A percentile compares a stretch with the other conserved stretches of the same genome.
phyloP scores from a whole-genome alignment of 2,113 vertebrate species.

The Micronycteris hirsuta region DNA sequence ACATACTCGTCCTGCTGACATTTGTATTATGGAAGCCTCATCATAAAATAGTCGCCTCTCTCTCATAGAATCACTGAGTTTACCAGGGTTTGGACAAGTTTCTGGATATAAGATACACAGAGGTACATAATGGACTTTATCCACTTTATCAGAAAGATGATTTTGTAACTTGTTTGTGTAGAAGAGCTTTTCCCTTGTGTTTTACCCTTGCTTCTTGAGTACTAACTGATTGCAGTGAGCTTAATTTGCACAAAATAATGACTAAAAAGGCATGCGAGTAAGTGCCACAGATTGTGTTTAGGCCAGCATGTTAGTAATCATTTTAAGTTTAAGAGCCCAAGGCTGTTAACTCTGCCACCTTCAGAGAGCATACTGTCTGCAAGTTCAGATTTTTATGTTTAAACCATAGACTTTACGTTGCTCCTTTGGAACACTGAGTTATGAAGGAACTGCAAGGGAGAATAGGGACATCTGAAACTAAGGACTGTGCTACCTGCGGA shows the following conservation, averaged over 20 bases:
- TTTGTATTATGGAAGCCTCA: neutral
- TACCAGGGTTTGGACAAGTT: neutral
- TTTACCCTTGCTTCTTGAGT: constrained; percentile 26
- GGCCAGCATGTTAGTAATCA: neutral
- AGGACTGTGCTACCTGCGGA: neutral
- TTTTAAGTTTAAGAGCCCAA: neutral
- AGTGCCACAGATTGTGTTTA: neutral
- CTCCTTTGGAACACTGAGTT: neutral
- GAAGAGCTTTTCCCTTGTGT: neutral
- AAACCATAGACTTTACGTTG: neutral
- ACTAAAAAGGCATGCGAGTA: neutral
- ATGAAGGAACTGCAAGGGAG: neutral
- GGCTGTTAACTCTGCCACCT: neutral
- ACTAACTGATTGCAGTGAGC: neutral
- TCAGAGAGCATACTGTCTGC: neutral
- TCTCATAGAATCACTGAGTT: neutral
- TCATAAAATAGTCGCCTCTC: neutral
- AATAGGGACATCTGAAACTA: neutral
- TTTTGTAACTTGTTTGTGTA: constrained; percentile 49
- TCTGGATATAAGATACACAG: neutral
- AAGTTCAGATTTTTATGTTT: neutral
- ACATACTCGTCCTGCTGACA: neutral
- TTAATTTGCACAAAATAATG: constrained; percentile 30
- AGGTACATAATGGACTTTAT: constrained; percentile 9
- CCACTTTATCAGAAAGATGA: constrained; percentile 8